A percentile compares a stretch with the other conserved stretches of the same genome.
These are phyloP conservation scores for Huso huso DNA, from an alignment of 2,797 vertebrate genomes.

Conservation along the genomic window DNA sequence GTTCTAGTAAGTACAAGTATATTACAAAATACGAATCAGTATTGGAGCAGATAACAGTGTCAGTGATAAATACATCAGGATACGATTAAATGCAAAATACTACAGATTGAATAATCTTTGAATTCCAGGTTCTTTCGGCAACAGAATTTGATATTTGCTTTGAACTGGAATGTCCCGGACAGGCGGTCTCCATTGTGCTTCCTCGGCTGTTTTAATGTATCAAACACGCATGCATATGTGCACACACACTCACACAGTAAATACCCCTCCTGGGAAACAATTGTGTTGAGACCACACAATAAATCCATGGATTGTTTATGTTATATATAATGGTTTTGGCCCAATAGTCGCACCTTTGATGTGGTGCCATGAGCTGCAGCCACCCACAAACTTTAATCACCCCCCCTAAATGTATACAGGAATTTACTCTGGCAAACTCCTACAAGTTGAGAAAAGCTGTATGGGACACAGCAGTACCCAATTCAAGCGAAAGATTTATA, in stretches of 20 bases:
- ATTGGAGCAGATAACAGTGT: background rate
- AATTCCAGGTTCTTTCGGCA: background rate
- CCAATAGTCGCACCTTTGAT: background rate
- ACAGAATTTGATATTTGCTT: background rate
- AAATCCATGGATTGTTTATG: slow-evolving; percentile 8
- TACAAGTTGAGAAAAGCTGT: slow-evolving; percentile 2
- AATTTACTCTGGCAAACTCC: slow-evolving; percentile 5
- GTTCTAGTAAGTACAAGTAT: too few relatives aligned
- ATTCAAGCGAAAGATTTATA: background rate
- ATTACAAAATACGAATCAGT: too few relatives aligned
- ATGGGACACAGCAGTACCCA: background rate
- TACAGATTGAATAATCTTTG: background rate
- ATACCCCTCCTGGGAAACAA: slow-evolving; percentile 6
- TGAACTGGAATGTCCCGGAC: background rate
- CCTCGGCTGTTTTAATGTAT: background rate
- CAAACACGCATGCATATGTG: background rate
- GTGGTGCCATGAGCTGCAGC: background rate
- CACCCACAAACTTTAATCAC: slow-evolving; percentile 6
- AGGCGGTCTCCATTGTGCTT: background rate
- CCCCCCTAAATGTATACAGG: background rate
- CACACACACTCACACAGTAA: slow-evolving; percentile 1
- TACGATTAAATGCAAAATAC: too few relatives aligned
- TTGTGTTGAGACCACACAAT: background rate
- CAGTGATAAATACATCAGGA: background rate
- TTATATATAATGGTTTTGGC: slow-evolving; percentile 6